phyloP scores from a whole-genome alignment of 2,797 vertebrate genomes.

The Micrastur ruficollis region DNA sequence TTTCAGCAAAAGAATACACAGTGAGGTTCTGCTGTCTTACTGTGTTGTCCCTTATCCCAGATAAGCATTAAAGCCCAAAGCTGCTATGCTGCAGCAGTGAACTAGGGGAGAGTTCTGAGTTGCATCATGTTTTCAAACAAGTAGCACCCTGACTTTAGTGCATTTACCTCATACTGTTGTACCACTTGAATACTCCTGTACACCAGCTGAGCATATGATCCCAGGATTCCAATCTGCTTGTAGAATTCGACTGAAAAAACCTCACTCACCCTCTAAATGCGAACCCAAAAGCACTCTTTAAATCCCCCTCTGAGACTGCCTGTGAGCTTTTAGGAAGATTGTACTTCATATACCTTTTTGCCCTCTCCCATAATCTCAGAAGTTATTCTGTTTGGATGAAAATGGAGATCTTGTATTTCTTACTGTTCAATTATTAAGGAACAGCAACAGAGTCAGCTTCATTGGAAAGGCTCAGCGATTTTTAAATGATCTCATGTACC shows the following conservation, averaged over 20 bases:
- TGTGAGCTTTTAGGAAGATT: neutral
- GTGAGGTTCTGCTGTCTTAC: neutral
- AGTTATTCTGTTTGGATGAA: slow-evolving; percentile 38
- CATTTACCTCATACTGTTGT: neutral
- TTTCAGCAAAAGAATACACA: neutral
- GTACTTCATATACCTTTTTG: neutral
- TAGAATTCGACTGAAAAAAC: neutral
- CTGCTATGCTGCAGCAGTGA: neutral
- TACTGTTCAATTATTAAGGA: slow-evolving; percentile 59
- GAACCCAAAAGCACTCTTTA: neutral
- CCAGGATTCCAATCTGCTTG: neutral
- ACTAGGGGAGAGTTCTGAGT: neutral
- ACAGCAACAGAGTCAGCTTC: slow-evolving; percentile 13
- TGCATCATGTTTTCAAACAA: neutral
- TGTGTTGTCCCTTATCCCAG: neutral
- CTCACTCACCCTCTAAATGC: neutral
- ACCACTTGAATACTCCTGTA: neutral
- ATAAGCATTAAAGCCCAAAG: neutral
- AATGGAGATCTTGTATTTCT: slow-evolving; percentile 49
- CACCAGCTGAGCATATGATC: neutral
- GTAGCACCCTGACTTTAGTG: neutral
- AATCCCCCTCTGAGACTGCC: neutral
- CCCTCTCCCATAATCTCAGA: neutral
- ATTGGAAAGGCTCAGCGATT: slow-evolving; percentile 40
- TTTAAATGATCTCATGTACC: slow-evolving; percentile 60